Evolutionary conservation across 2,113 vertebrate species (phyloP).

Genomic region (Emydura subglobosa): DNA sequence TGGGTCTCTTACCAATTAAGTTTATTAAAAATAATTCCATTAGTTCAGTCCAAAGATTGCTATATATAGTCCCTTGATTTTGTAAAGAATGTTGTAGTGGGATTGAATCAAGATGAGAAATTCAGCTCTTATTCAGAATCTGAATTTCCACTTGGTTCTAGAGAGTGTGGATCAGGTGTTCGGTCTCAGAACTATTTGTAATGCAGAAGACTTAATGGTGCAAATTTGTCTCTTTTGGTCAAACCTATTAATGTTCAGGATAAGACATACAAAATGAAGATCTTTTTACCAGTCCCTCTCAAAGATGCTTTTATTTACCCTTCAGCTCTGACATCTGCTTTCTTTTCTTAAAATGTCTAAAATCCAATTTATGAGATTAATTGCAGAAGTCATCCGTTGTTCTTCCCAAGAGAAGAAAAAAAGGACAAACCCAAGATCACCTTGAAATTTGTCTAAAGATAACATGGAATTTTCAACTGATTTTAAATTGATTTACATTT

Average conservation of each 20-base stretch:
- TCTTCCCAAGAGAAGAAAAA: background rate
- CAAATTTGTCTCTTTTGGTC: background rate
- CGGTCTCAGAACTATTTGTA: background rate
- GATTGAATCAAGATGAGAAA: background rate
- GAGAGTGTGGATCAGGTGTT: background rate
- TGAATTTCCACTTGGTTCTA: background rate
- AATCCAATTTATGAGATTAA: background rate
- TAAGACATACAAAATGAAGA: background rate
- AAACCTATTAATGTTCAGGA: background rate
- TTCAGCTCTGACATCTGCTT: background rate
- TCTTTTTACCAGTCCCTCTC: background rate
- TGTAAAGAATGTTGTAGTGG: background rate
- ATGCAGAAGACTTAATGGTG: background rate
- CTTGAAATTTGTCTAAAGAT: background rate
- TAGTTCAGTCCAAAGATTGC: background rate
- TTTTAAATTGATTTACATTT: background rate
- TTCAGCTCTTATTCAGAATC: background rate
- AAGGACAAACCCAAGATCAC: background rate
- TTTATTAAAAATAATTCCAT: background rate
- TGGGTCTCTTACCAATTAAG: background rate
- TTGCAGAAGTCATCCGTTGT: background rate
- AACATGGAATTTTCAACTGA: background rate
- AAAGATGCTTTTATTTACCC: background rate
- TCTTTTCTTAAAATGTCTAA: background rate
- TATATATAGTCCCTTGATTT: background rate